Conservation (phyloP, 2,888 invertebrate genomes). For the Trichogramma evanescens region DNA sequence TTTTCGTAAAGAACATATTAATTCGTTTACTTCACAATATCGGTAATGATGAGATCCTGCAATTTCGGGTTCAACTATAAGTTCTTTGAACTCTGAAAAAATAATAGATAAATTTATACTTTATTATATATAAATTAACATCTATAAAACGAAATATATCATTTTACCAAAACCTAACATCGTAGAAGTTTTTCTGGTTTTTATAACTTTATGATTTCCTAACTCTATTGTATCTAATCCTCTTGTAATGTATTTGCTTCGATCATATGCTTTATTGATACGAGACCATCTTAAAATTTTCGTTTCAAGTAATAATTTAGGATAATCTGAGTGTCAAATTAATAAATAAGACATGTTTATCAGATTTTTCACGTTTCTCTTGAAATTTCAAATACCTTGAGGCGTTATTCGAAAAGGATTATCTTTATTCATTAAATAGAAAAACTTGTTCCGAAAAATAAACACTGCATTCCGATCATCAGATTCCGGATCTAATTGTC, state of each 20-base stretch:
- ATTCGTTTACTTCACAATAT: conserved; percentile 26
- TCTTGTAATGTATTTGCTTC: conserved; percentile 42
- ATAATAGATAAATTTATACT: too few relatives aligned
- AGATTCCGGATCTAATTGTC: conserved; percentile 22
- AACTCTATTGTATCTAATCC: conserved; percentile 35
- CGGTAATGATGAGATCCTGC: conserved; percentile 29
- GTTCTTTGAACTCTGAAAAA: conserved; percentile 11
- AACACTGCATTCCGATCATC: conserved; percentile 38
- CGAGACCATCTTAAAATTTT: conserved; percentile 41
- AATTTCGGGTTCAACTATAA: conserved; percentile 23
- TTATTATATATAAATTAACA: too few relatives aligned
- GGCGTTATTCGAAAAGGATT: conserved; percentile 40
- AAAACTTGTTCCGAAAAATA: conserved; percentile 50
- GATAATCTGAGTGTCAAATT: conserved; percentile 14
- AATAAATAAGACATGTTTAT: too few relatives aligned
- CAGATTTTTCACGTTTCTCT: not conserved
- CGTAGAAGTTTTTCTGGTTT: conserved; percentile 2
- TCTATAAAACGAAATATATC: not conserved
- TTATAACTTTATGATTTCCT: conserved; percentile 38
- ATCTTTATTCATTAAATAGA: conserved; percentile 47
- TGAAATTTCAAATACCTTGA: conserved; percentile 23
- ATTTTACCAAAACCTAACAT: not conserved
- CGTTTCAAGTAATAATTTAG: conserved; percentile 42
- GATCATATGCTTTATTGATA: conserved; percentile 30
- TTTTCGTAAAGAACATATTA: conserved; percentile 24